Percentiles rank a stretch among this genome's conserved stretches.
Conservation (phyloP, 2,113 vertebrate genomes). For the Paradisaea rubra region DNA sequence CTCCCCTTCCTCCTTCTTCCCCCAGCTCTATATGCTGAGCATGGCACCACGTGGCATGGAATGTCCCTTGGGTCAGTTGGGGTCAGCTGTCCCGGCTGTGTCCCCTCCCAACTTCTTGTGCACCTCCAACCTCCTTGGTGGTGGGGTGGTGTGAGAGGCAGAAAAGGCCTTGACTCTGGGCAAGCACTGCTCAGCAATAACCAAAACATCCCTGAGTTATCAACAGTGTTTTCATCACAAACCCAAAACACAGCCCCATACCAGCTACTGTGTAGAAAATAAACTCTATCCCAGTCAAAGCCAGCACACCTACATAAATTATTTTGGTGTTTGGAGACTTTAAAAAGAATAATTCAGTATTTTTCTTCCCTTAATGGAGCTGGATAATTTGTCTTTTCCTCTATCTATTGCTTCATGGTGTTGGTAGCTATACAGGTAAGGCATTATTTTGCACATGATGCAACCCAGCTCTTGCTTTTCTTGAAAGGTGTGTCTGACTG, state of each 20-base stretch:
- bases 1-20: background rate
- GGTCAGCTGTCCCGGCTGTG: background rate
- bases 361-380: background rate
- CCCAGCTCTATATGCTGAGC: accelerated
- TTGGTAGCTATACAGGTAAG: background rate
- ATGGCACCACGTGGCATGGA: accelerated
- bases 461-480: slow-evolving; percentile 5
- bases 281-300: background rate
- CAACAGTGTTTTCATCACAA: background rate
- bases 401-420: background rate
- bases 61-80: background rate
- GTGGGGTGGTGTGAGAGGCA: background rate
- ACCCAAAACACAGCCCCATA: background rate
- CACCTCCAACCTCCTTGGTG: background rate
- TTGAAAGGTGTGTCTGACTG: background rate
- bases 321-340: background rate
- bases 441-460: background rate
- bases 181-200: background rate
- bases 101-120: background rate
- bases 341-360: background rate
- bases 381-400: background rate
- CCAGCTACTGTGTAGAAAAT: background rate
- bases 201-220: background rate
- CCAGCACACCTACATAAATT: background rate
- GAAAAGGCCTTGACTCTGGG: background rate